Evolutionary conservation across 2,113 vertebrate species (phyloP).

Genomic region (Salvelinus alpinus): DNA sequence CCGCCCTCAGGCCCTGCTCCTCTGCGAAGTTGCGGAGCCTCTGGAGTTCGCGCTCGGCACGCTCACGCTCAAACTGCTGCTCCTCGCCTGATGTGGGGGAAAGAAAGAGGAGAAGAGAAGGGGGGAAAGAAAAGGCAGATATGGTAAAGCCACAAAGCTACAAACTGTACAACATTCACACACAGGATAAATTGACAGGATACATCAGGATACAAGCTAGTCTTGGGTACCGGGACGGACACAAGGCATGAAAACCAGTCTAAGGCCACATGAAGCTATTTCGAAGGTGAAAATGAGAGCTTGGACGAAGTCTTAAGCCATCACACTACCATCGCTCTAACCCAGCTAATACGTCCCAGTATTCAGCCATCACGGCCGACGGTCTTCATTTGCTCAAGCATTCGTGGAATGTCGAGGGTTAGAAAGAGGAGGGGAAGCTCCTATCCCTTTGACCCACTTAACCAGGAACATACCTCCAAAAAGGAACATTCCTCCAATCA

Average conservation of each 20-base stretch:
- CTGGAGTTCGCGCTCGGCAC: conserved; percentile 83
- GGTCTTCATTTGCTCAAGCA: conserved; percentile 66
- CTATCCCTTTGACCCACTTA: conserved; percentile 74
- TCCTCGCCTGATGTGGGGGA: conserved; percentile 79
- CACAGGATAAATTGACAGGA: too few relatives aligned
- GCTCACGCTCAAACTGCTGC: conserved; percentile 88
- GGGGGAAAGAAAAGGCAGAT: neutral
- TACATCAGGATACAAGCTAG: too few relatives aligned
- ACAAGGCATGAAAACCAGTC: too few relatives aligned
- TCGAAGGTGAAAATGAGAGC: neutral
- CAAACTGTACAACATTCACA: too few relatives aligned
- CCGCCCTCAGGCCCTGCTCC: conserved; percentile 84
- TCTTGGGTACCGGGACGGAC: too few relatives aligned
- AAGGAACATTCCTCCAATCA: conserved; percentile 65
- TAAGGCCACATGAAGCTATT: neutral
- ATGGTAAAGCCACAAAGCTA: too few relatives aligned
- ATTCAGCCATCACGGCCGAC: conserved; percentile 52
- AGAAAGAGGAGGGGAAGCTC: conserved; percentile 37
- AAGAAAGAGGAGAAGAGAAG: neutral
- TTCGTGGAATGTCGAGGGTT: conserved; percentile 64
- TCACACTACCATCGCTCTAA: conserved; percentile 10
- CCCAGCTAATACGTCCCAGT: conserved; percentile 43
- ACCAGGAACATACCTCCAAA: conserved; percentile 61
- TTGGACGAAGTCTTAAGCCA: neutral
- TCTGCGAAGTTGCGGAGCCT: conserved; percentile 80